Evolutionary conservation across 2,797 vertebrate genomes (phyloP), one percentile per base, ranked within the genome.

Genomic region (Tenualosa thibaudeaui): DNA sequence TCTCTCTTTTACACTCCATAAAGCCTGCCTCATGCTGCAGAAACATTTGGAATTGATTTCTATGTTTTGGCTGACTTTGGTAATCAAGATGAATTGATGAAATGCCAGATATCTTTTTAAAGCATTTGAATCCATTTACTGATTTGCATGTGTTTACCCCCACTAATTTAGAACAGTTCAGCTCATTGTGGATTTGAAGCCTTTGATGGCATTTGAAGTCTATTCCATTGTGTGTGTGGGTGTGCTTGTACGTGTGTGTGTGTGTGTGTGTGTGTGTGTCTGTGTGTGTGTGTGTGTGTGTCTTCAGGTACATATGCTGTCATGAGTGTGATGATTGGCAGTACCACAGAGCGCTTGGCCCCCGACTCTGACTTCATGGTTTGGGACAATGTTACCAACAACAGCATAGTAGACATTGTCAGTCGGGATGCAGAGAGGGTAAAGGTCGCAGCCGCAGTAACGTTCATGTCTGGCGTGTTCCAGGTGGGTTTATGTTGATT

Each of bases 261-360:
- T 46, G 37, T 43, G 5, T 78, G 15, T 78, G 37, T 46, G 71
- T 78, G 37, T 78, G 71, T 78, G 13, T 75, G 68, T 75, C 13
- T 71, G 65, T 40, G 31, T 40, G 65, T 19, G 31, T 40, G 15
- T 75, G 71, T n/a, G 1, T 46, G 40, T 60, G 31, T 81, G 17
- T 46, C 2, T 78, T 46, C 15, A 99, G 98, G 98, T 5, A 97
- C 97, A 0, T 99, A 99, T 81, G 97, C 98, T 0, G 93, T 99
- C 84, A 93, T 98, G 89, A 98, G 98, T 0, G 96, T 99, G 88
- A 99, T 99, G 98, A 92, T 98, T 0, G 97, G 98, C 60, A 96
- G 95, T 12, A 90, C 98, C 91, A 96, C 96, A 0, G 96, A 98
- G 10, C 95, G 94, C n/a, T 53, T 98, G 87, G 96, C 95, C 0